A percentile compares a stretch with the other conserved stretches of the same genome.
These are phyloP conservation scores for Cranoglanis bouderius DNA, from an alignment of 2,113 vertebrate genomes.

Conservation along the genomic window DNA sequence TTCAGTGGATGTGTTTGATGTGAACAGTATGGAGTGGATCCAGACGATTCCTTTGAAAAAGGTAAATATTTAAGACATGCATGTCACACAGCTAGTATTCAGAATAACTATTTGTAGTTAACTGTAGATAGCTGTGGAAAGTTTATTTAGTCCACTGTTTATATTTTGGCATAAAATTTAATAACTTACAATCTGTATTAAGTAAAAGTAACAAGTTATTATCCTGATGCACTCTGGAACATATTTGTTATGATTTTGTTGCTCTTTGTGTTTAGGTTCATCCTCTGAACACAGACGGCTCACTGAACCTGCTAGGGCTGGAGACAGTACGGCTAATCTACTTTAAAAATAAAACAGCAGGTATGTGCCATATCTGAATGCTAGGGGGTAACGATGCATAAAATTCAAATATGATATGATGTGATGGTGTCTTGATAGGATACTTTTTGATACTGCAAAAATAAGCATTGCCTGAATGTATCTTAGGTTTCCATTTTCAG, in stretches of 20 bases:
- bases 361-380: conserved; percentile 69
- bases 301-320: conserved; percentile 91
- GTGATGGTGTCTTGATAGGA: neutral
- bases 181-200: neutral
- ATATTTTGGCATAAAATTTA: neutral
- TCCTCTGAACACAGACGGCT: conserved; percentile 93
- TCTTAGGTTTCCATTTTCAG: neutral
- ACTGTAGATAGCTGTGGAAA: neutral
- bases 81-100: neutral
- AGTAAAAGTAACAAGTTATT: neutral
- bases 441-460: neutral
- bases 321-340: conserved; percentile 96
- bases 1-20: conserved; percentile 92
- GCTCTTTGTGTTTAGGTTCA: conserved; percentile 76
- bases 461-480: neutral
- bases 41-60: conserved; percentile 97
- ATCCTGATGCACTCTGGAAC: neutral
- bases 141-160: neutral
- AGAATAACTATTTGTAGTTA: neutral
- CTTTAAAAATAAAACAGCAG: conserved; percentile 98
- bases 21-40: conserved; percentile 99
- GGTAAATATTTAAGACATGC: conserved; percentile 67
- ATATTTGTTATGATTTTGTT: neutral
- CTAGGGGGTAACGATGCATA: neutral
- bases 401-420: neutral